These are phyloP conservation scores for Knipowitschia caucasica DNA, from an alignment of 2,797 vertebrate genomes.

Conservation along the genomic window DNA sequence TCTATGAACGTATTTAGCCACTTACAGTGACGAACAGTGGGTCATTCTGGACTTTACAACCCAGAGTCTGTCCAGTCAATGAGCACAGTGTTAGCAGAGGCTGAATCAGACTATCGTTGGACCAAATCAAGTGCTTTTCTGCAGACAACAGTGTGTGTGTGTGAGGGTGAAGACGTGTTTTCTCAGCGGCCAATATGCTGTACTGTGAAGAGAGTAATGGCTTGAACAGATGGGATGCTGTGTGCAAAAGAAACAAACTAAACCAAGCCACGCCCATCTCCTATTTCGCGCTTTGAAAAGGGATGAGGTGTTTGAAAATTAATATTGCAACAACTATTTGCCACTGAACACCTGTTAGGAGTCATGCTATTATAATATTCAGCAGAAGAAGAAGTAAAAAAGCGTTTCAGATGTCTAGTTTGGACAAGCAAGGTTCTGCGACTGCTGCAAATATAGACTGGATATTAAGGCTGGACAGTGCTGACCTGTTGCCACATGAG, in stretches of 20 bases:
- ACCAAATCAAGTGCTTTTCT: conserved; percentile 46
- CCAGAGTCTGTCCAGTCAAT: conserved; percentile 49
- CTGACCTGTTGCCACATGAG: too few species aligned
- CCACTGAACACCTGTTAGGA: neutral
- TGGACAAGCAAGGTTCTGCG: neutral
- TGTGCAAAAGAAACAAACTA: conserved; percentile 24
- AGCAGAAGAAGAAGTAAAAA: neutral
- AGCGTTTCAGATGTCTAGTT: neutral
- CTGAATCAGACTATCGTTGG: conserved; percentile 44
- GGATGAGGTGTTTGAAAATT: conserved; percentile 3
- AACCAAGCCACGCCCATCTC: neutral
- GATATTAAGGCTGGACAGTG: too few species aligned
- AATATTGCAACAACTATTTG: neutral
- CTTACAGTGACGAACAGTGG: conserved; percentile 55
- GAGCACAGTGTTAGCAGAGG: conserved; percentile 54
- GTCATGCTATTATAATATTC: neutral
- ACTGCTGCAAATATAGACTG: too few species aligned
- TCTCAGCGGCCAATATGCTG: conserved; percentile 62
- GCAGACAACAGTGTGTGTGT: conserved; percentile 36
- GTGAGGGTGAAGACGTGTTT: conserved; percentile 42
- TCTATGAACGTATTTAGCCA: conserved; percentile 31
- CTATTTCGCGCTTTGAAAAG: conserved; percentile 10
- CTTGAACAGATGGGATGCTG: conserved; percentile 37
- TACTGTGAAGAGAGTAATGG: conserved; percentile 38
- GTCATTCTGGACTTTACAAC: conserved; percentile 50